Base-by-base conservation (phyloP, 2,113 vertebrate genomes). In the Crocuta crocuta region DNA sequence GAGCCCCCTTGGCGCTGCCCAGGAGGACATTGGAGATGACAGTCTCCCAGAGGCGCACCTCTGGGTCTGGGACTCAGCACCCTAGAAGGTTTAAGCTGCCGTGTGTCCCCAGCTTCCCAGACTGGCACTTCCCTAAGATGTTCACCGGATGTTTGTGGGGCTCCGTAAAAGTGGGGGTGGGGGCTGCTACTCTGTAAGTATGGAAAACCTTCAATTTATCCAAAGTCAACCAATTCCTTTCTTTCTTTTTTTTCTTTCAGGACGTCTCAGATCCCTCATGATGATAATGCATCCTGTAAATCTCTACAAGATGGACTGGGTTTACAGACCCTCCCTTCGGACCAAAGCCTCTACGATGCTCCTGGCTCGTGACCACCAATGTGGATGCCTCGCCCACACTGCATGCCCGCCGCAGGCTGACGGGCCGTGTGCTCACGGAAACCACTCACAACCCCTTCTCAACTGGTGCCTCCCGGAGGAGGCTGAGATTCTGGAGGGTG, bases 281-380 rank as follows among this genome's bases (percentile, higher is more conserved):
- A 3, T 2, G 24, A 17, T 1, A 5, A 26, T 0, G 4, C 26
- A 15, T 12, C 55, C 39, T 2, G 10, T 1, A 17, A 23, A 4
- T 10, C 35, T 88, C 78, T 26, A 50, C 53, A 19, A 39, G 33
- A 73, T 0, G 2, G 24, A 7, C 10, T 8, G 10, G 26, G 6
- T 9, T 19, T 45, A 19, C 50, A 43, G 39, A 1, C 8, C 21
- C 79, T 21, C 48, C 55, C 3, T 2, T 33, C 23, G 31, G 58
- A 63, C 43, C 71, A 21, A 35, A 35, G 45, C 9, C 45, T 50
- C 66, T 45, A 28, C 5, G 5, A 2, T 0, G 13, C 16, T 26
- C 48, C 39, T 10, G 43, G n/a, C n/a, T 80, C 31, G 33, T 28
- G 12, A 48, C 15, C 3, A 43, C 10, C 10, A n/a, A 24, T n/a